Conservation (phyloP, 2,888 invertebrate genomes). For the Oligia fasciuncula region DNA sequence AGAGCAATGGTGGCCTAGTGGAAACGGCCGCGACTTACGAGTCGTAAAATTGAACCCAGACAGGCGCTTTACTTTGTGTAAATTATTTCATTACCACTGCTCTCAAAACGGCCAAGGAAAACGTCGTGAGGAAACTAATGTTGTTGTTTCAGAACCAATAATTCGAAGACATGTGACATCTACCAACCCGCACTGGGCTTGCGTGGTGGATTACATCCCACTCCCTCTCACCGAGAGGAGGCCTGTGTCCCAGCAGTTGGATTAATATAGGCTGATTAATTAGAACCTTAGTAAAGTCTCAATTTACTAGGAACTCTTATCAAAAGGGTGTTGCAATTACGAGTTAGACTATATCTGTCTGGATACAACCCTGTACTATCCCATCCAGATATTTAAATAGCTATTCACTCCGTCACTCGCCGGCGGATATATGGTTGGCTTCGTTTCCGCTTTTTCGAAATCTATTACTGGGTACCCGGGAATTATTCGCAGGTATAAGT, state of each 20-base stretch:
- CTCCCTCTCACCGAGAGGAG: too few species aligned
- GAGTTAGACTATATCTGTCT: neutral
- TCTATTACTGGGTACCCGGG: conserved; percentile 81
- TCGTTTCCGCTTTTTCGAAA: conserved; percentile 82
- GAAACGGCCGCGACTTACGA: neutral
- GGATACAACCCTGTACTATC: conserved; percentile 54
- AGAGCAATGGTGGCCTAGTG: neutral
- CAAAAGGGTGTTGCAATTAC: neutral
- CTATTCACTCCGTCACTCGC: conserved; percentile 68
- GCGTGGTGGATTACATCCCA: too few species aligned
- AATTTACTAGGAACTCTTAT: neutral
- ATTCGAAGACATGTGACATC: too few species aligned
- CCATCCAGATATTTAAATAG: conserved; percentile 74
- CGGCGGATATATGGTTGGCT: conserved; percentile 81
- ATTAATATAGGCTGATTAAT: too few species aligned
- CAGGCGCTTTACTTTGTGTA: neutral
- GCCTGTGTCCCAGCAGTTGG: too few species aligned
- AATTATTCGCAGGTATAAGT: conserved; percentile 81
- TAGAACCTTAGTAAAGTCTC: neutral
- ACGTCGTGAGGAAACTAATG: too few species aligned
- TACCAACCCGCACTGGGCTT: too few species aligned
- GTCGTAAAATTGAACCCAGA: neutral
- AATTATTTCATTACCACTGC: neutral
- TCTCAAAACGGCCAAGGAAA: neutral
- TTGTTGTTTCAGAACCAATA: too few species aligned